These are phyloP conservation scores for Plecturocebus donacophilus DNA, from an alignment of 2,113 vertebrate genomes.

Conservation along the genomic window DNA sequence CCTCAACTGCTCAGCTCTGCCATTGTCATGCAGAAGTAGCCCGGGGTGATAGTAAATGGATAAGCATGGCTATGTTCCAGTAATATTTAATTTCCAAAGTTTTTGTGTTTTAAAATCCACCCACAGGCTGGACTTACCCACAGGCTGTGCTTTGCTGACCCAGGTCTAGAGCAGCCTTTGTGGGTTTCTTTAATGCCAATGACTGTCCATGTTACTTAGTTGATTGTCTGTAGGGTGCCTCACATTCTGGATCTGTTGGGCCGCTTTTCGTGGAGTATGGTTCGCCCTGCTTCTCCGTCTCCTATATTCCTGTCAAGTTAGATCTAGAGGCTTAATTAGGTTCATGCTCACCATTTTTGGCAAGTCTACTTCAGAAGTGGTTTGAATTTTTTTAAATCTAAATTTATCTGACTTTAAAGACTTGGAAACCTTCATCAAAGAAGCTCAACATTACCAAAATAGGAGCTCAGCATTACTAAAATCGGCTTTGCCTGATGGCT, in stretches of 20 bases:
- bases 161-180: neutral
- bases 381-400: neutral
- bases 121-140: neutral
- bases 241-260: neutral
- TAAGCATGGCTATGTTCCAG: neutral
- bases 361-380: neutral
- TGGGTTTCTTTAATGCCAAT: neutral
- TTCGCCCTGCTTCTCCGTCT: neutral
- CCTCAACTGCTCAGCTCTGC: neutral
- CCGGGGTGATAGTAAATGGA: neutral
- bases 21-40: neutral
- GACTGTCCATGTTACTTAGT: neutral
- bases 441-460: neutral
- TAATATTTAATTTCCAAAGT: neutral
- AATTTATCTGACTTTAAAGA: neutral
- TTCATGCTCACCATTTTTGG: neutral
- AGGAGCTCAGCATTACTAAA: neutral
- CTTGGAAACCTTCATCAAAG: neutral
- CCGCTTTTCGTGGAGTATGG: neutral
- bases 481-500: neutral
- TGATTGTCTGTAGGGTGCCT: neutral
- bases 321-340: neutral
- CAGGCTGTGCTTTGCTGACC: neutral
- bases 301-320: neutral
- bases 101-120: neutral